These are phyloP conservation scores for Platalea minor DNA, from an alignment of 2,797 vertebrate species.

Conservation along the genomic window DNA sequence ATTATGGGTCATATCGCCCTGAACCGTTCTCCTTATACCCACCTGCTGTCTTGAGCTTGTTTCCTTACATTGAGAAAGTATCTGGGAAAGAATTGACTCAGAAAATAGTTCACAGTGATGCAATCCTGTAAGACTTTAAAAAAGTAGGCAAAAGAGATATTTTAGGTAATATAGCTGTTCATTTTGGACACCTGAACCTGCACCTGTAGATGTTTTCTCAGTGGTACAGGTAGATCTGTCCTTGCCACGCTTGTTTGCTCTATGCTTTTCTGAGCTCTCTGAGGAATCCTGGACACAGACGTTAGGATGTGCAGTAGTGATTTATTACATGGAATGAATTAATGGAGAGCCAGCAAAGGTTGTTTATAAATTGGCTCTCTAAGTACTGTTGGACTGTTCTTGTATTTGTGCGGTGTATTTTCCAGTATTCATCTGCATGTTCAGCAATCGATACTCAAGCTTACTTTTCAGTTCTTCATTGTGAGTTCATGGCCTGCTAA, in stretches of 20 bases:
- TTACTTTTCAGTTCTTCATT: not conserved
- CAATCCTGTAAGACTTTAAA: not conserved
- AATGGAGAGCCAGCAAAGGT: not conserved
- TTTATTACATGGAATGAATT: not conserved
- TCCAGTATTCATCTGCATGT: not conserved
- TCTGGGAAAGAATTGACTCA: not conserved
- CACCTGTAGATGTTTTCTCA: not conserved
- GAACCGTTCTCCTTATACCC: not conserved
- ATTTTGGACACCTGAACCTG: not conserved
- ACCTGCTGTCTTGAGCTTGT: constrained; percentile 15
- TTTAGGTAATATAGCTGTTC: not conserved
- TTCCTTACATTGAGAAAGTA: not conserved
- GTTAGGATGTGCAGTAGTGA: not conserved
- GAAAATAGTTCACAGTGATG: not conserved
- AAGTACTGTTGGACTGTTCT: not conserved
- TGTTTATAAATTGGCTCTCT: not conserved
- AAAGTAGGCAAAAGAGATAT: not conserved
- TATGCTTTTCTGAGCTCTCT: not conserved
- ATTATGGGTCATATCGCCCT: not conserved
- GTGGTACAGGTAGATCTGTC: not conserved
- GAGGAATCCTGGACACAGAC: not conserved
- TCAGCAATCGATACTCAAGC: not conserved
- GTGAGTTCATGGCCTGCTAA: not conserved
- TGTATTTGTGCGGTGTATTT: not conserved
- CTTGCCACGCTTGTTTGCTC: not conserved